phyloP scores from a whole-genome alignment of 2,797 vertebrate genomes.

The Onychomys arenicola region DNA sequence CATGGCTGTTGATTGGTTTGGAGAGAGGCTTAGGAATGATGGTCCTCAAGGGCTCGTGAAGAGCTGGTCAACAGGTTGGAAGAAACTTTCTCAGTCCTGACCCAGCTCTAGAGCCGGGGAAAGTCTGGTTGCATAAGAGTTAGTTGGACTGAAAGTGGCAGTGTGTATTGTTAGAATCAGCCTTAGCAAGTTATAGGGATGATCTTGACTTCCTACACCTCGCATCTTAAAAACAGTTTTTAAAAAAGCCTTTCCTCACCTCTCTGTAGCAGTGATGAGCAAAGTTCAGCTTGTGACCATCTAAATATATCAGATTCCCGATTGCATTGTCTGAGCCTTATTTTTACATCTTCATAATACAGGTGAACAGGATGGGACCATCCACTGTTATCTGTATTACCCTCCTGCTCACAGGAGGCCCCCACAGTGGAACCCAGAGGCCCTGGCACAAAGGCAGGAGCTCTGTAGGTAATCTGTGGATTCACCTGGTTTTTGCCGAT shows the following conservation, averaged over 20 bases:
- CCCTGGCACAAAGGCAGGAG: neutral
- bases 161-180: constrained; percentile 81
- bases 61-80: neutral
- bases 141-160: constrained; percentile 71
- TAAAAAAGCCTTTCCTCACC: constrained; percentile 80
- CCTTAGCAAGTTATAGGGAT: constrained; percentile 82
- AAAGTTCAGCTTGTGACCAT: constrained; percentile 81
- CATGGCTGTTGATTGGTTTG: neutral
- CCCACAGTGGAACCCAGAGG: neutral
- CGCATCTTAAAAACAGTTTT: constrained; percentile 76
- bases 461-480: constrained; percentile 35
- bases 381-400: constrained; percentile 12
- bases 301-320: constrained; percentile 80
- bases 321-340: constrained; percentile 77
- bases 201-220: constrained; percentile 78
- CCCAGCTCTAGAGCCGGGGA: constrained; percentile 63
- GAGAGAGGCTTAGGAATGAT: neutral
- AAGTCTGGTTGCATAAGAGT: constrained; percentile 71
- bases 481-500: constrained; percentile 52
- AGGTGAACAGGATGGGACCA: constrained; percentile 55
- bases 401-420: neutral
- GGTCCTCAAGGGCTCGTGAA: neutral
- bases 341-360: constrained; percentile 69
- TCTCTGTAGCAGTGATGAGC: constrained; percentile 76
- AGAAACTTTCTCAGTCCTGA: constrained; percentile 59